A percentile compares a stretch with the other conserved stretches of the same genome.
Evolutionary conservation across 2,888 invertebrate genomes (phyloP).

Genomic region (Orgyia antiqua): DNA sequence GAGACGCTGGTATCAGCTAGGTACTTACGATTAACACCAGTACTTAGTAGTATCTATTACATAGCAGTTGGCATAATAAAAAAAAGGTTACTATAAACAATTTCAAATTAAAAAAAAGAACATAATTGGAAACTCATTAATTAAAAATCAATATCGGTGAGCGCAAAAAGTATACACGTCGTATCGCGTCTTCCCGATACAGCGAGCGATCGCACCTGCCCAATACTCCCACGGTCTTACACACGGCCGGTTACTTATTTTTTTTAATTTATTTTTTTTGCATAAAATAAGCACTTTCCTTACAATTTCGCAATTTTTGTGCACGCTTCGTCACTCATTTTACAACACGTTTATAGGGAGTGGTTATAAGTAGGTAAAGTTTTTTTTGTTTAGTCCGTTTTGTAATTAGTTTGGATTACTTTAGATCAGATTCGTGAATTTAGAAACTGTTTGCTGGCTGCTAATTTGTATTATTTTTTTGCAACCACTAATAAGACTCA

Average conservation of each 20-base stretch:
- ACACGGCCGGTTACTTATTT: conserved; percentile 33
- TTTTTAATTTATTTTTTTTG: conserved; percentile 41
- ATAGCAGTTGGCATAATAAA: no score
- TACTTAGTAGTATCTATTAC: no score
- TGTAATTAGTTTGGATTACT: no score
- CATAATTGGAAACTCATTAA: conserved; percentile 39
- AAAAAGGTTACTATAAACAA: no score
- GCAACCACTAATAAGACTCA: no score
- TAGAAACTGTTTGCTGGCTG: no score
- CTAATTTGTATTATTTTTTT: no score
- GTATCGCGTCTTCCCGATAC: conserved; percentile 31
- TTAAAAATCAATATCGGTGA: conserved; percentile 62
- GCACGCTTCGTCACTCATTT: conserved; percentile 41
- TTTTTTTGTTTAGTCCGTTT: no score
- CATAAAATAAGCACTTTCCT: conserved; percentile 68
- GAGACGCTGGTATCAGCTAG: no score
- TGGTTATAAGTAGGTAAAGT: no score
- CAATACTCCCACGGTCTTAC: conserved; percentile 67
- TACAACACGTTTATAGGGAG: conserved; percentile 29
- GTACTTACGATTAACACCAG: no score
- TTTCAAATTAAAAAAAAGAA: conserved; percentile 21
- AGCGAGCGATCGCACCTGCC: conserved; percentile 56
- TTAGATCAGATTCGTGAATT: no score
- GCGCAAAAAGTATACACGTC: conserved; percentile 38
- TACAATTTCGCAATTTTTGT: conserved; percentile 63